phyloP scores from a whole-genome alignment of 2,113 vertebrate species.

The Chloropsis cyanopogon region DNA sequence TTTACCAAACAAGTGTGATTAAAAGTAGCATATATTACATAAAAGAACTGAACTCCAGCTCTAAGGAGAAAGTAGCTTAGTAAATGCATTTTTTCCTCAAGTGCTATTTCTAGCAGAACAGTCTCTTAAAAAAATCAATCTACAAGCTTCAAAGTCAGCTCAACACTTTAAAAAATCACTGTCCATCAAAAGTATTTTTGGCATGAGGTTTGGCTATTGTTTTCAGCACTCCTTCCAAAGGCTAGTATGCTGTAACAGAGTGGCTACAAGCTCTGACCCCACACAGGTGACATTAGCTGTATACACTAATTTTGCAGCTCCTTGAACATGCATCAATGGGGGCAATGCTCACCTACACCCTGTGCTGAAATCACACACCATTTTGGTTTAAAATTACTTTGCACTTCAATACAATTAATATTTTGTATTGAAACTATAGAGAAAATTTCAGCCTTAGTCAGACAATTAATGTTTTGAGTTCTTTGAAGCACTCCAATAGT shows the following conservation, averaged over 20 bases:
- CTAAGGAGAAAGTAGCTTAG: neutral
- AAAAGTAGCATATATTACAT: neutral
- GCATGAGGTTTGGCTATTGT: neutral
- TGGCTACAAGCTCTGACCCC: neutral
- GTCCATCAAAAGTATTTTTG: slow-evolving; percentile 20
- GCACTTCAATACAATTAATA: neutral
- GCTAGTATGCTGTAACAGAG: neutral
- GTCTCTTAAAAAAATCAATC: neutral
- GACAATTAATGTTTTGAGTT: neutral
- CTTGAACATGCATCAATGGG: neutral
- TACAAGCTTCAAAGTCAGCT: slow-evolving; percentile 1
- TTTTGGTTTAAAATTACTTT: neutral
- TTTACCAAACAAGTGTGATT: neutral
- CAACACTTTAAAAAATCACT: neutral
- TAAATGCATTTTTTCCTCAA: neutral
- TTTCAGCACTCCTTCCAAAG: neutral
- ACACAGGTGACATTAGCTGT: neutral
- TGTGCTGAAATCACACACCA: neutral
- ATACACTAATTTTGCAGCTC: neutral
- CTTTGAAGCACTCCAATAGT: neutral
- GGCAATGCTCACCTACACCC: neutral
- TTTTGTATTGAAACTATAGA: neutral
- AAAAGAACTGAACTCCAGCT: neutral
- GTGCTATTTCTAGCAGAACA: neutral
- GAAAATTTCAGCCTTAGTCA: neutral